These are phyloP conservation scores for Lepilemur ruficaudatus DNA, from an alignment of 2,797 vertebrate species.

Conservation along the genomic window DNA sequence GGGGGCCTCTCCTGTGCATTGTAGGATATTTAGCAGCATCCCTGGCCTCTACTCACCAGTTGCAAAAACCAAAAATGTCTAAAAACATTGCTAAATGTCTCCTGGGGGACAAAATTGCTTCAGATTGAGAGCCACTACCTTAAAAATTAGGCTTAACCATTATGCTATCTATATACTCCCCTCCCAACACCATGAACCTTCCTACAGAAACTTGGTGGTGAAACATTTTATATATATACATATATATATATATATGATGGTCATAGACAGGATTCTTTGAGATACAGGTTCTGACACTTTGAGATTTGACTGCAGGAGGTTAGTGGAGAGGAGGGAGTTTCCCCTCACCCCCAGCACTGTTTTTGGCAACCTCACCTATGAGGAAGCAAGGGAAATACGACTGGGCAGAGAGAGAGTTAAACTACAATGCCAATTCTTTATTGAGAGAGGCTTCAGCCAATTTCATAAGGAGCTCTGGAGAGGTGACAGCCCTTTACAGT, in stretches of 20 bases:
- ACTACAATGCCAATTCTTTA: background rate
- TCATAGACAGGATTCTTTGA: background rate
- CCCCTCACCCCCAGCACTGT: background rate
- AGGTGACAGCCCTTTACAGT: background rate
- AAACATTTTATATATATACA: background rate
- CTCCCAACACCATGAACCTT: background rate
- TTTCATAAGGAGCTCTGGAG: background rate
- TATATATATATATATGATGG: background rate
- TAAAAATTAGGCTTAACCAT: background rate
- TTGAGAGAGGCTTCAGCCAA: background rate
- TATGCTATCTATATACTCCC: too few relatives aligned
- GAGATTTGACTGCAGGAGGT: background rate
- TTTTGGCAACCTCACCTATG: background rate
- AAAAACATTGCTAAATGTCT: background rate
- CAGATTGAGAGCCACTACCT: background rate
- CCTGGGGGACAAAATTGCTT: background rate
- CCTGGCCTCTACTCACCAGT: background rate
- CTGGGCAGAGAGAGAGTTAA: background rate
- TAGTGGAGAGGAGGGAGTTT: accelerated
- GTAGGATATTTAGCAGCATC: background rate
- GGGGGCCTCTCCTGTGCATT: too few relatives aligned
- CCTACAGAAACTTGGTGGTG: background rate
- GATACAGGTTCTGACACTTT: background rate
- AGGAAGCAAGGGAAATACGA: background rate
- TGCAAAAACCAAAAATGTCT: background rate